Evolutionary conservation across 2,113 vertebrate species (phyloP).

Genomic region (Terrapene triunguis): DNA sequence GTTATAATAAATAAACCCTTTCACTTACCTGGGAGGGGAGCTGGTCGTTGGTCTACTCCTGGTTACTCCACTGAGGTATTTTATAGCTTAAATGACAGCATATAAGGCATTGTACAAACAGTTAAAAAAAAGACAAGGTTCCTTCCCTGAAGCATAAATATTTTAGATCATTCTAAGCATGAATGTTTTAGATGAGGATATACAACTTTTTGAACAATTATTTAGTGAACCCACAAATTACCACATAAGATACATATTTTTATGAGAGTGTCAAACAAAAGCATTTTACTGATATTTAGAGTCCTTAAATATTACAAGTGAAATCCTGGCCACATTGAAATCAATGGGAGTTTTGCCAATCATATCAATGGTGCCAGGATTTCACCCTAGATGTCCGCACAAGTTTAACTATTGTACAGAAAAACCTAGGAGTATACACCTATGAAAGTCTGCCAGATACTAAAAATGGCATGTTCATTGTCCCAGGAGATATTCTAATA

Average conservation of each 20-base stretch:
- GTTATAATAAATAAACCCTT: neutral
- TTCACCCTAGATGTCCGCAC: neutral
- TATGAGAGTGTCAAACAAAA: fast-evolving
- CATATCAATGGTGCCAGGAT: neutral
- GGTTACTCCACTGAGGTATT: neutral
- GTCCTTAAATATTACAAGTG: neutral
- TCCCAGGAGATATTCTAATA: neutral
- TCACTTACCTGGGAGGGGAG: neutral
- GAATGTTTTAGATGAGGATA: fast-evolving
- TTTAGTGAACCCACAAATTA: neutral
- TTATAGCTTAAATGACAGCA: neutral
- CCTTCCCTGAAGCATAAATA: fast-evolving
- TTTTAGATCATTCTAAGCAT: fast-evolving
- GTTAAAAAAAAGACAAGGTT: neutral
- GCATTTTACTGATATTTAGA: neutral
- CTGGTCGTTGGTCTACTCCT: neutral
- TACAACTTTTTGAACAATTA: neutral
- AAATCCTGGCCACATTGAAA: neutral
- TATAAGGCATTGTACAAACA: neutral
- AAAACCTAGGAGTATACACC: neutral
- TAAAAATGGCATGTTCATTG: neutral
- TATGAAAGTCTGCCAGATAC: neutral
- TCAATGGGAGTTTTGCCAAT: neutral
- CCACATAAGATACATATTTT: fast-evolving
- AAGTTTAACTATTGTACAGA: neutral